phyloP scores from a whole-genome alignment of 1,140 invertebrate genomes.

The Teleogryllus occipitalis region DNA sequence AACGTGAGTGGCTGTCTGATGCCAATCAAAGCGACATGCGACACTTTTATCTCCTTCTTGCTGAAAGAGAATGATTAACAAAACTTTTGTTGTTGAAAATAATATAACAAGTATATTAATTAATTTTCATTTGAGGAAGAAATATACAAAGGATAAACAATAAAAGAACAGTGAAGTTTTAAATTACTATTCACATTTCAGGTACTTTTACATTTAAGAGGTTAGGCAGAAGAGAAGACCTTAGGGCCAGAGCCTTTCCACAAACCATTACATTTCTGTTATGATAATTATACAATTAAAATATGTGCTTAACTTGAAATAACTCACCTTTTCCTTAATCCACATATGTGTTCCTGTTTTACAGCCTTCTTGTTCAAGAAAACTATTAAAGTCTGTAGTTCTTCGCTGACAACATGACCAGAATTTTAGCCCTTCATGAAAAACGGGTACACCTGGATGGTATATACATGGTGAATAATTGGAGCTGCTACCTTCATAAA shows the following conservation, averaged over 20 bases:
- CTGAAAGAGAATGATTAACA: not conserved
- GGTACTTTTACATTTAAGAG: too few species aligned
- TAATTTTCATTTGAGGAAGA: too few species aligned
- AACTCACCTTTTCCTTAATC: slow-evolving; percentile 59
- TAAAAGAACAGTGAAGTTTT: too few species aligned
- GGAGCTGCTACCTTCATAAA: slow-evolving; percentile 59
- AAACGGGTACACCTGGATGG: slow-evolving; percentile 87
- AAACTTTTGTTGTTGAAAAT: not conserved
- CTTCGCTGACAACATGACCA: slow-evolving; percentile 94
- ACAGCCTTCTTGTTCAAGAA: slow-evolving; percentile 84
- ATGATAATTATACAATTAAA: too few species aligned
- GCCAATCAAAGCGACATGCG: slow-evolving; percentile 86
- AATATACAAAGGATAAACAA: too few species aligned
- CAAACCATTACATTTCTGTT: too few species aligned
- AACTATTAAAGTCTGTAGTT: slow-evolving; percentile 88
- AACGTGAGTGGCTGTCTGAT: slow-evolving; percentile 76
- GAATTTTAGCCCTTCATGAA: slow-evolving; percentile 97
- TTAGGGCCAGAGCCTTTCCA: too few species aligned
- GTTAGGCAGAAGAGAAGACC: too few species aligned
- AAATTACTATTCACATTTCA: too few species aligned
- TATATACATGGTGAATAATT: slow-evolving; percentile 61
- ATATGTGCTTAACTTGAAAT: not conserved
- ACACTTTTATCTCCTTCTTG: slow-evolving; percentile 37
- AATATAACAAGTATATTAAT: not conserved
- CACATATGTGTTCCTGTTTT: slow-evolving; percentile 75